Evolutionary conservation across 1,140 invertebrate genomes (phyloP), one percentile per base, ranked within the genome.

Genomic region (Zaprionus ghesquierei): DNA sequence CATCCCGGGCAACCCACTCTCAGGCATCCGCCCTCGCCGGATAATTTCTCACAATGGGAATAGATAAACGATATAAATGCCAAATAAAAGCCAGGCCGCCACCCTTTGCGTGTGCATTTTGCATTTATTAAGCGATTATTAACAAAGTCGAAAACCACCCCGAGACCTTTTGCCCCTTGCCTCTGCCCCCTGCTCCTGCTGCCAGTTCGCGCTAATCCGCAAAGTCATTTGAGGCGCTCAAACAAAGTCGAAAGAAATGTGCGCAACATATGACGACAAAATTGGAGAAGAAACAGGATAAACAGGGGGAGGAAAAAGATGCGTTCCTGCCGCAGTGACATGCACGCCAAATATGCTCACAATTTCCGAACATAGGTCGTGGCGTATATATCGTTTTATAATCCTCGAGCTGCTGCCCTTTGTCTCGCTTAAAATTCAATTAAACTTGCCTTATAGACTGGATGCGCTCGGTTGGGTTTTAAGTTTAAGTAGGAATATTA

Each of bases 81-180:
- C 82, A 76, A 76, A 81, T 78, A 82, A 82, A 77, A 73, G 60
- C 68, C 63, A 58, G 8, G n/a, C 13, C 22, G 22, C 49, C 33
- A 56, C 10, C 25, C 38, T 25, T 68, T 66, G 77, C 75, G 74
- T 87, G 80, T 89, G 84, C 80, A 89, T 77, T 89, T 89, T 89
- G 81, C 85, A 89, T 91, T 91, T 91, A 91, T 91, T 91, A 91
- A 91, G 89, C 89, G 90, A 91, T 91, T 91, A 91, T 90, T 90
- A 90, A 90, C 87, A 79, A 77, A 60, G 50, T 65, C n/a, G 38
- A 71, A 69, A 69, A 72, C 55, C 65, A 77, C 75, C 76, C 68
- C 38, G 41, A 41, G 44, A 60, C 35, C 41, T 20, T 1, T 20
- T 10, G 29, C 31, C 10, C 46, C 25, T 8, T 13, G 2, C 0